These are phyloP conservation scores for Drosophila phalerata DNA, from an alignment of 2,888 invertebrate genomes.

Conservation along the genomic window DNA sequence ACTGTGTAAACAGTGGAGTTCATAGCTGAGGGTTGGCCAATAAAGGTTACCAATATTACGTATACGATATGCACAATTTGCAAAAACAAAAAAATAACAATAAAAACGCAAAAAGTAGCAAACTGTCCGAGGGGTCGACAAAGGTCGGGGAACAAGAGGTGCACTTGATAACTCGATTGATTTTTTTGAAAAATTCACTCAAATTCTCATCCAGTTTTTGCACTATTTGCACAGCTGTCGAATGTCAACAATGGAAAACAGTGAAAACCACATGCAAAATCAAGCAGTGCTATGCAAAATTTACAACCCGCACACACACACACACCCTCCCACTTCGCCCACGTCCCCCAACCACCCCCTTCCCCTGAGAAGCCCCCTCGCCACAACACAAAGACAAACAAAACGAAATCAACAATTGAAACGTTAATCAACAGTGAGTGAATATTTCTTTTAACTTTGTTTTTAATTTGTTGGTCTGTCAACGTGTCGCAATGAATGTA, in stretches of 20 bases:
- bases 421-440: slow-evolving; percentile 69
- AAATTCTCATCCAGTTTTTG: slow-evolving; percentile 23
- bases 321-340: background rate
- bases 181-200: slow-evolving; percentile 52
- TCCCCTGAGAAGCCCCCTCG: background rate
- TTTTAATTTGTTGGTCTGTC: slow-evolving; percentile 52
- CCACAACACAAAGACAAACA: slow-evolving; percentile 32
- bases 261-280: slow-evolving; percentile 48
- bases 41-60: slow-evolving; percentile 9
- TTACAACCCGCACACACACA: slow-evolving; percentile 1
- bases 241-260: slow-evolving; percentile 48
- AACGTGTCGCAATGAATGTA: slow-evolving; percentile 63
- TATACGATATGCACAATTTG: slow-evolving; percentile 15
- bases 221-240: slow-evolving; percentile 51
- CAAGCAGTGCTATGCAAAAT: slow-evolving; percentile 59
- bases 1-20: slow-evolving; percentile 47
- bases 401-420: slow-evolving; percentile 41
- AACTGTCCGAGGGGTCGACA: too few relatives aligned
- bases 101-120: too few relatives aligned
- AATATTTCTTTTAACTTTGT: slow-evolving; percentile 27
- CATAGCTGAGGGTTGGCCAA: slow-evolving; percentile 5
- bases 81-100: slow-evolving; percentile 31
- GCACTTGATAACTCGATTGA: slow-evolving; percentile 65
- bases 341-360: background rate
- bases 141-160: background rate